phyloP scores from a whole-genome alignment of 2,888 invertebrate genomes.

The Zele albiditarsus region DNA sequence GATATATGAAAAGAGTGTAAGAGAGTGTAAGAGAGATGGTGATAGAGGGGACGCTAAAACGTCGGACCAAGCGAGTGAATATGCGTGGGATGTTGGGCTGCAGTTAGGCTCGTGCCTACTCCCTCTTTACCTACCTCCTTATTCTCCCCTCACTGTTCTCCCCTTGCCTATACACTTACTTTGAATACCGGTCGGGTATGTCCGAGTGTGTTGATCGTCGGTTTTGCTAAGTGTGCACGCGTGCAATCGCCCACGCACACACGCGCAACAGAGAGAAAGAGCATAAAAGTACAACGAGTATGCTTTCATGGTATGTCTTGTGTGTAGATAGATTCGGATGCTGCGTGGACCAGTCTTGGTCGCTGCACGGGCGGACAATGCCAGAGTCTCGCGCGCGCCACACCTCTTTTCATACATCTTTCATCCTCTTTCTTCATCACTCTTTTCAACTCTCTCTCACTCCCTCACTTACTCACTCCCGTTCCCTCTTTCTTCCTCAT shows the following conservation, averaged over 20 bases:
- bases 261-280: conserved; percentile 29
- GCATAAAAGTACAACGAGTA: conserved; percentile 20
- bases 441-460: conserved; percentile 6
- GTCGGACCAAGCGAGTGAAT: conserved; percentile 55
- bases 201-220: conserved; percentile 44
- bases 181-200: conserved; percentile 65
- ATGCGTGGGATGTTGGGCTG: conserved; percentile 67
- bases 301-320: conserved; percentile 32
- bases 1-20: not conserved
- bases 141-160: conserved; percentile 10
- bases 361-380: conserved; percentile 44
- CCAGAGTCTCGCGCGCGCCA: conserved; percentile 62
- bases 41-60: conserved; percentile 46
- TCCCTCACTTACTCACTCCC: conserved; percentile 64
- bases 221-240: conserved; percentile 44
- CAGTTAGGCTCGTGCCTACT: conserved; percentile 70
- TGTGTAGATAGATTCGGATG: conserved; percentile 46
- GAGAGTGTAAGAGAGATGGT: conserved; percentile 26
- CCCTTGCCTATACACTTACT: conserved; percentile 48
- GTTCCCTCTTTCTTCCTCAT: conserved; percentile 36
- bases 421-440: conserved; percentile 31
- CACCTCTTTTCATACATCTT: conserved; percentile 67
- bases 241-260: conserved; percentile 43
- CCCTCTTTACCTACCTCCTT: conserved; percentile 53
- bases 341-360: conserved; percentile 44